Percentiles rank a stretch among this genome's conserved stretches.
Conservation (phyloP, 2,113 vertebrate species). For the Corythornis vintsioides region DNA sequence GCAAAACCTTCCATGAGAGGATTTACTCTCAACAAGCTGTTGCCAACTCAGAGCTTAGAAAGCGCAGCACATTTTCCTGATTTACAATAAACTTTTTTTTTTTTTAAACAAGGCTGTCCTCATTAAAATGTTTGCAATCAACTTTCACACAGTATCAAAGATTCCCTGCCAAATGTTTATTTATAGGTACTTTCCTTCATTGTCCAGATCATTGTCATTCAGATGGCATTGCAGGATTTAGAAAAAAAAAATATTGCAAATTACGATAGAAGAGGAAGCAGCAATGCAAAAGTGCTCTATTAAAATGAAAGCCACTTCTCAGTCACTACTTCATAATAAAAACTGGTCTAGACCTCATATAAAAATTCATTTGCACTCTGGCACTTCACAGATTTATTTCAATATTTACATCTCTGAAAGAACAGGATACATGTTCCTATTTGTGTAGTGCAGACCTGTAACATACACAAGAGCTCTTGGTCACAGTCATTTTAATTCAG, state of each 20-base stretch:
- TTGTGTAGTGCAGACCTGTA: neutral
- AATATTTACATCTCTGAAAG: neutral
- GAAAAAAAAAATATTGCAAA: neutral
- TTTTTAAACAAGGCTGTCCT: neutral
- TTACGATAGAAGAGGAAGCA: neutral
- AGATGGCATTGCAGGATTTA: neutral
- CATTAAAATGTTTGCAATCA: conserved; percentile 50
- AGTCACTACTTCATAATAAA: neutral
- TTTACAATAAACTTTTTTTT: conserved; percentile 34
- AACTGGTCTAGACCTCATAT: neutral
- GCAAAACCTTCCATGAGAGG: conserved; percentile 81
- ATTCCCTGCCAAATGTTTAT: conserved; percentile 31
- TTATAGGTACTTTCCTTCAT: neutral
- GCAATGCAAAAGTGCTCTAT: neutral
- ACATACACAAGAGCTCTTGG: rapidly evolving
- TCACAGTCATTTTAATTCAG: neutral
- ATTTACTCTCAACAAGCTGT: conserved; percentile 89
- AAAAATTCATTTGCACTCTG: neutral
- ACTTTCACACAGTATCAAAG: conserved; percentile 16
- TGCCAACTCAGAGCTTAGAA: conserved; percentile 72
- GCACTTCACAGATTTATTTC: neutral
- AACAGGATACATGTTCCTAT: rapidly evolving
- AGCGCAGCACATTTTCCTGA: conserved; percentile 64
- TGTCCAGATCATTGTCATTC: neutral
- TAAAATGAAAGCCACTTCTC: neutral